These are phyloP conservation scores for Noctua janthina DNA, from an alignment of 2,888 invertebrate species.

Conservation along the genomic window DNA sequence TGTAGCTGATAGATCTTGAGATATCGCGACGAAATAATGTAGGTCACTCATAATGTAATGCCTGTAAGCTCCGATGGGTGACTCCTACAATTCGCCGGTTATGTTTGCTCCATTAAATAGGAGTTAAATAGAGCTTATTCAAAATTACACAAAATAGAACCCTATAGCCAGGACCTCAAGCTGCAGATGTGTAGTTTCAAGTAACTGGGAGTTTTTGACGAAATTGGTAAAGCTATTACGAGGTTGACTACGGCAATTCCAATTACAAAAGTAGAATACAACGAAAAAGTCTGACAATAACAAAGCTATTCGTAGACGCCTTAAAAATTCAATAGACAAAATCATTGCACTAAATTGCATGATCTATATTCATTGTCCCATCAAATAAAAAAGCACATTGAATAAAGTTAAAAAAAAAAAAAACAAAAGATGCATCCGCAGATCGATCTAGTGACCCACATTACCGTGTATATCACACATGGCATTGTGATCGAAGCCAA, in stretches of 20 bases:
- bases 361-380: conserved; percentile 27
- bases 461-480: conserved; percentile 76
- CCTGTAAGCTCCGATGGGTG: neutral
- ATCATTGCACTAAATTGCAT: conserved; percentile 53
- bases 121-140: neutral
- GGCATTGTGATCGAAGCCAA: conserved; percentile 78
- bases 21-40: conserved; percentile 6
- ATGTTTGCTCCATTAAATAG: neutral
- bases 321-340: conserved; percentile 2
- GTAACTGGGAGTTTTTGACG: neutral
- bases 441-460: conserved; percentile 85
- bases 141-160: neutral
- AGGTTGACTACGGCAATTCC: neutral
- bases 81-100: neutral
- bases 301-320: neutral
- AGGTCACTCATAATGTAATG: neutral
- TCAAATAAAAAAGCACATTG: conserved; percentile 58
- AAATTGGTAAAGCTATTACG: neutral
- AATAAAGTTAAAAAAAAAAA: conserved; percentile 49
- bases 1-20: conserved; percentile 42
- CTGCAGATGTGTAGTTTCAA: neutral
- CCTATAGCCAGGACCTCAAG: neutral
- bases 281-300: neutral
- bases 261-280: neutral
- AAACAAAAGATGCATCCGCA: conserved; percentile 80